Base-by-base conservation (phyloP, 2,797 vertebrate genomes). In the Salmo trutta region DNA sequence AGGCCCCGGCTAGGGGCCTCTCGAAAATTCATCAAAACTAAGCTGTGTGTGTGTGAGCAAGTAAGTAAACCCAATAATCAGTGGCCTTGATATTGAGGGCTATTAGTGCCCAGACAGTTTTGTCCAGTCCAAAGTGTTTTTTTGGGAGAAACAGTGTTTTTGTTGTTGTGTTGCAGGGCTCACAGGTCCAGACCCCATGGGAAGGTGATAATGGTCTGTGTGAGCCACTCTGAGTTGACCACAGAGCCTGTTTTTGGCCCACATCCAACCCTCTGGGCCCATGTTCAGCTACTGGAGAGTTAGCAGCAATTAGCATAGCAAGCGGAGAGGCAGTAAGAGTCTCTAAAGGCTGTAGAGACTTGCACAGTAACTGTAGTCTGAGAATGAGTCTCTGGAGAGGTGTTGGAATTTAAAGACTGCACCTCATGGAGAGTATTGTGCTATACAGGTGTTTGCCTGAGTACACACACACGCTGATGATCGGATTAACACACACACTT, bases 21-120 rank as follows among this genome's bases (percentile, higher is more conserved):
- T 41, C 8, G 36, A 41, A 41, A 41, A 47, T 31, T 47, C 14
- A 7, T 8, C 7, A 8, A 41, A 41, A 41, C 36, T 6, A 41
- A 8, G 36, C 36, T 41, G 1, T 41, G 7, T 36, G 51, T 59
- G 62, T 41, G 15, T 53, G 41, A 10, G 8, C 8, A 33, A 6
- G 16, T 56, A 36, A 70, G 51, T 10, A 54, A 52, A 19, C 10
- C 4, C 79, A 67, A 82, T 77, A 87, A 88, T 88, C 90, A 78
- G 89, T 90, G 8, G 41, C 41, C 74, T 74, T 79, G 78, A 84
- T 83, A 77, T 3, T 24, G 65, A 4, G 51, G 78, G 83, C 84
- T 83, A 89, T 91, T 88, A 84, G 84, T 71, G 78, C 64, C 77
- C 86, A 87, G 83, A 87, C 83, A 24, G 78, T 64, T 80, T 85